phyloP scores from a whole-genome alignment of 2,888 invertebrate genomes.

The Andrena chrysosceles region DNA sequence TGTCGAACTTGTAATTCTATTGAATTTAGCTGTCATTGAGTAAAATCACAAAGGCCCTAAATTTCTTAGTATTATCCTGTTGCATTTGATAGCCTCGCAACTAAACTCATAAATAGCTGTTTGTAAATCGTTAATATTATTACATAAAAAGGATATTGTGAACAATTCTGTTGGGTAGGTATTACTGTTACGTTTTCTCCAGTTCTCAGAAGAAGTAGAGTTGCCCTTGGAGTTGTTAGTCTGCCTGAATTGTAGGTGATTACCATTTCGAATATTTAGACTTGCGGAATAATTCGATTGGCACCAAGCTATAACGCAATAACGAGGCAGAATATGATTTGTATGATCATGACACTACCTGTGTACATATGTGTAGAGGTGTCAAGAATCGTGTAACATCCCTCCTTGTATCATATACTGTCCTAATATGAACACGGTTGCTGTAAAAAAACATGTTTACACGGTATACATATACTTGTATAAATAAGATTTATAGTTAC shows the following conservation, averaged over 20 bases:
- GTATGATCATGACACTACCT: slow-evolving; percentile 65
- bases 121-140: too few relatives aligned
- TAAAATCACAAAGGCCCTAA: neutral
- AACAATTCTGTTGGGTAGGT: too few relatives aligned
- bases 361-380: slow-evolving; percentile 61
- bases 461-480: slow-evolving; percentile 73
- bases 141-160: too few relatives aligned
- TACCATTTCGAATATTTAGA: neutral
- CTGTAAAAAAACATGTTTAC: slow-evolving; percentile 79
- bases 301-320: slow-evolving; percentile 53
- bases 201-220: too few relatives aligned
- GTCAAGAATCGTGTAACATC: slow-evolving; percentile 67
- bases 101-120: neutral
- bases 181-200: too few relatives aligned
- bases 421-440: slow-evolving; percentile 75
- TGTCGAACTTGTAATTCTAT: neutral
- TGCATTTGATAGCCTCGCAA: neutral
- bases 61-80: neutral
- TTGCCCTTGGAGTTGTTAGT: neutral
- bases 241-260: neutral
- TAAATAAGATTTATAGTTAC: slow-evolving; percentile 80
- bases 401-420: slow-evolving; percentile 75
- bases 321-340: slow-evolving; percentile 55
- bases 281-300: slow-evolving; percentile 15
- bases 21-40: neutral